A percentile compares a stretch with the other conserved stretches of the same genome.
These are phyloP conservation scores for Varroa destructor DNA, from an alignment of 1,140 invertebrate genomes.

Conservation along the genomic window DNA sequence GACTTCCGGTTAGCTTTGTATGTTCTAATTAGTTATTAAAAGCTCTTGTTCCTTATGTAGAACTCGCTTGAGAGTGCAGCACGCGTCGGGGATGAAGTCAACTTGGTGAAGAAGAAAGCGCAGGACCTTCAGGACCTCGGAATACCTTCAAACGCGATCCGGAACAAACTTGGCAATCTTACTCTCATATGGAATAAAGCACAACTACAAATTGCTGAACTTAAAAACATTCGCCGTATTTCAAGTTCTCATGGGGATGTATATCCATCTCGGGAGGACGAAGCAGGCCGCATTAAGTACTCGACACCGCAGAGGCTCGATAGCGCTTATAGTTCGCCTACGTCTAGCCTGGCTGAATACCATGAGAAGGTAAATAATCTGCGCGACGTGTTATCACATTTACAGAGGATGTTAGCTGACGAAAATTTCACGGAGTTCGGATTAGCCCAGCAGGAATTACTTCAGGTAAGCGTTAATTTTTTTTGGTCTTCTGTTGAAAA, in stretches of 20 bases:
- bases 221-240: constrained; percentile 8
- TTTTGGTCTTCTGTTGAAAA: no score
- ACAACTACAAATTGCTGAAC: constrained; percentile 1
- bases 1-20: not conserved
- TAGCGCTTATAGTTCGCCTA: constrained; percentile 25
- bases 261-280: not conserved
- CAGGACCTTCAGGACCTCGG: constrained; percentile 26
- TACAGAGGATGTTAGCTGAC: constrained; percentile 18
- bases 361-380: not conserved
- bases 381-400: not conserved
- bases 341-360: not conserved
- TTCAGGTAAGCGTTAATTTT: no score
- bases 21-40: not conserved
- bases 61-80: constrained; percentile 5
- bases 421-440: constrained; percentile 22
- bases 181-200: not conserved
- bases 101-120: constrained; percentile 18
- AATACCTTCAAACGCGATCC: constrained; percentile 9
- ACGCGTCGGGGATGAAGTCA: constrained; percentile 1
- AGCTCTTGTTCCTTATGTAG: not conserved
- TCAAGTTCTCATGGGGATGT: constrained; percentile 1
- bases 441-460: not conserved
- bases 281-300: constrained; percentile 1
- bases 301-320: constrained; percentile 5
- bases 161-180: constrained; percentile 2